These are phyloP conservation scores for Spinus pinus DNA, from an alignment of 2,797 vertebrate species.

Conservation along the genomic window DNA sequence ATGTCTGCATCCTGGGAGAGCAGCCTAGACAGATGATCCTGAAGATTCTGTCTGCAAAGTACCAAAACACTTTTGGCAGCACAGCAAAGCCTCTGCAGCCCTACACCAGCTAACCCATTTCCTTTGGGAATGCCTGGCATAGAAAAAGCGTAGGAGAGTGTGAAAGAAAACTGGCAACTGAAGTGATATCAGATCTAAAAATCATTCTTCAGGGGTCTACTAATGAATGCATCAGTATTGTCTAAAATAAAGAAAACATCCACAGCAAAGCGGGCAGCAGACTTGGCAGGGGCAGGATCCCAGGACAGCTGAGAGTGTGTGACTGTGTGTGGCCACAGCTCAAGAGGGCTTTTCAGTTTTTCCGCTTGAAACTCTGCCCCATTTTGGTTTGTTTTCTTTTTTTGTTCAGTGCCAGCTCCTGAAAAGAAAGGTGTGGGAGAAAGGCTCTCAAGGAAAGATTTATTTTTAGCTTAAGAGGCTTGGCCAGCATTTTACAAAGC, in stretches of 20 bases:
- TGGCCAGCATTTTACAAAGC: not conserved
- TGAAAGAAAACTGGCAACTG: not conserved
- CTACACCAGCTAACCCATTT: not conserved
- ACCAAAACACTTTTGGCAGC: not conserved
- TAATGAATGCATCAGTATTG: not conserved
- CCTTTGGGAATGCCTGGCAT: not conserved
- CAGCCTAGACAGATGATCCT: not conserved
- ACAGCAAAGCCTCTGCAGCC: not conserved
- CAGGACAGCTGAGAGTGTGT: accelerated
- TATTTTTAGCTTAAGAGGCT: not conserved
- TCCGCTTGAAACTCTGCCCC: not conserved
- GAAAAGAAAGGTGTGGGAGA: slow-evolving; percentile 9
- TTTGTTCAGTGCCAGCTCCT: not conserved
- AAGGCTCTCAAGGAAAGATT: slow-evolving; percentile 2
- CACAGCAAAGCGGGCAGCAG: not conserved
- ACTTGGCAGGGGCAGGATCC: not conserved
- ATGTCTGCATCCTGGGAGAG: accelerated
- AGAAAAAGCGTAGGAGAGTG: not conserved
- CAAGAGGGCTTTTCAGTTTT: not conserved
- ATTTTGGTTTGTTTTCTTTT: not conserved
- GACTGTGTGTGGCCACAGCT: not conserved
- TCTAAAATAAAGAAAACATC: not conserved
- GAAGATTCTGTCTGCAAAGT: not conserved
- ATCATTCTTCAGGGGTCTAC: not conserved
- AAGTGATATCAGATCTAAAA: not conserved